Evolutionary conservation across 2,888 invertebrate species (phyloP), one percentile per base, ranked within the genome.

Genomic region (Hecatera dysodea): DNA sequence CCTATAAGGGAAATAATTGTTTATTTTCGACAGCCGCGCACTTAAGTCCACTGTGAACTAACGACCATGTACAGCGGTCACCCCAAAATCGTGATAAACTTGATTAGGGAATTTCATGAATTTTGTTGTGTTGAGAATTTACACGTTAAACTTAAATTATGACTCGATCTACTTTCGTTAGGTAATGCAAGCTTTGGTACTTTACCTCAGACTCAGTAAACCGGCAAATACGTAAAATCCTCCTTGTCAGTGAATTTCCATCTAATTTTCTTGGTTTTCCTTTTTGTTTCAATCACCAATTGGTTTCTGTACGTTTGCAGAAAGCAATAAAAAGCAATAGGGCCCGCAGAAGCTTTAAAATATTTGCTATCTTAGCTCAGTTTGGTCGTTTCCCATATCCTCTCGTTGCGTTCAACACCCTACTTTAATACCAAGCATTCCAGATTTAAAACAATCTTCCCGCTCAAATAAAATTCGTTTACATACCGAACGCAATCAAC

Each of bases 1-100:
- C 92, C 90, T 88, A 86, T 89, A 86, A 85, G 88, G 90, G 92
- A 94, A 95, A 95, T 94, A 95, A 96, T 95, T 96, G 96, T 95
- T 96, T 95, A 95, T 94, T 94, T 94, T 95, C 94, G 90, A 92
- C 92, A 90, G 89, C 87, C 86, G 89, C 90, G 89, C 91, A 92
- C 91, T 92, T 88, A 88, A 88, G 87, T 88, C 87, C 87, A 87
- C 86, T 86, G 80, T 84, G 85, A 83, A 87, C 87, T 90, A 90
- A 90, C 89, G 86, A 89, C 86, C 86, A 88, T 90, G 86, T 90
- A 86, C 83, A 81, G 82, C 77, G 87, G 88, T 83, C 75, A 64
- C 76, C 72, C 81, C 80, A 67, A 76, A 80, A 71, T 82, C 74
- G 67, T 62, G 79, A 81, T 78, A 63, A 81, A 72, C 64, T 74